These are phyloP conservation scores for Artibeus lituratus DNA, from an alignment of 2,797 vertebrate genomes.

Conservation along the genomic window DNA sequence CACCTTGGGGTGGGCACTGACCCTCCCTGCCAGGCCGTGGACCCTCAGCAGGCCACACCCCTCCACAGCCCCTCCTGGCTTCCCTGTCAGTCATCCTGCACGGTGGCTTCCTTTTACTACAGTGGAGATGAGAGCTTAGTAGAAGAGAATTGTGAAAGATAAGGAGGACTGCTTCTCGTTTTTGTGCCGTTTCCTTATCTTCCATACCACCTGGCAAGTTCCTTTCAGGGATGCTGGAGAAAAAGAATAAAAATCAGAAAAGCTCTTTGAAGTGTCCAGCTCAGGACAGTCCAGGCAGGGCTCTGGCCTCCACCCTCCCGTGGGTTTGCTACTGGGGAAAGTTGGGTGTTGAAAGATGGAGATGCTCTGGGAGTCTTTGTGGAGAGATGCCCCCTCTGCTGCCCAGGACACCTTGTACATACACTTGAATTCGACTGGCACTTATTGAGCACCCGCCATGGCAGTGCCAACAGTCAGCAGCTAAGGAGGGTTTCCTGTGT, in stretches of 20 bases:
- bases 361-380: neutral
- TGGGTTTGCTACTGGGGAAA: neutral
- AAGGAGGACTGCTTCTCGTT: neutral
- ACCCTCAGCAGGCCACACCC: neutral
- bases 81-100: neutral
- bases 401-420: neutral
- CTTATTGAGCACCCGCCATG: neutral
- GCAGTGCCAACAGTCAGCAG: neutral
- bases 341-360: neutral
- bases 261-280: neutral
- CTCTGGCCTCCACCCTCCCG: neutral
- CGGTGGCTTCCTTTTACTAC: neutral
- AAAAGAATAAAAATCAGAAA: neutral
- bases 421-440: neutral
- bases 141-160: neutral
- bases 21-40: neutral
- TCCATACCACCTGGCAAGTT: neutral
- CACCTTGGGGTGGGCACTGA: neutral
- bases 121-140: neutral
- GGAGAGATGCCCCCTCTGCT: neutral
- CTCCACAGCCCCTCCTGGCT: neutral
- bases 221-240: neutral
- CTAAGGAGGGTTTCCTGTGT: neutral
- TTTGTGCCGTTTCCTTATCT: neutral
- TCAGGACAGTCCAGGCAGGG: neutral